These are phyloP conservation scores for Atta texana DNA, from an alignment of 1,140 invertebrate species.

Conservation along the genomic window DNA sequence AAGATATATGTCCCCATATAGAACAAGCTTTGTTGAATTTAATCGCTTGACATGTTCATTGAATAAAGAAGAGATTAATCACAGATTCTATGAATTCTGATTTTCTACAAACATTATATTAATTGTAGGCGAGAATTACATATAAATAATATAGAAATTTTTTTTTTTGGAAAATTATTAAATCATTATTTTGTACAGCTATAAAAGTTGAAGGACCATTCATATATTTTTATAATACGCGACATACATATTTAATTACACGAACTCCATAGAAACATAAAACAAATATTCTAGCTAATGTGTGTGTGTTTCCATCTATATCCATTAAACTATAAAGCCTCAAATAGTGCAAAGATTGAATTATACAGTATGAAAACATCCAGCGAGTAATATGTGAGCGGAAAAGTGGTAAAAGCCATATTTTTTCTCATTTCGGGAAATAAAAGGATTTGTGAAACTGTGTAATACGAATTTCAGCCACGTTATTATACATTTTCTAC, in stretches of 20 bases:
- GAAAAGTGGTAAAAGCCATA: constrained; percentile 27
- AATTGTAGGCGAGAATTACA: neutral
- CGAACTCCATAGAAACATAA: constrained; percentile 36
- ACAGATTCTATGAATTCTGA: neutral
- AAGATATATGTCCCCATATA: neutral
- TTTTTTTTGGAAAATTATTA: neutral
- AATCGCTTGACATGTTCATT: neutral
- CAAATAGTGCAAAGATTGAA: constrained; percentile 49
- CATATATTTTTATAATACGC: constrained; percentile 14
- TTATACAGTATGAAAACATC: constrained; percentile 34
- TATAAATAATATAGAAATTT: neutral
- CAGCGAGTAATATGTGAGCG: constrained; percentile 16
- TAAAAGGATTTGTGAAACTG: constrained; percentile 42
- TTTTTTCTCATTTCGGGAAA: constrained; percentile 50
- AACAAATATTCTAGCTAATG: constrained; percentile 16
- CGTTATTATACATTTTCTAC: constrained; percentile 20
- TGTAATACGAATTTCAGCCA: constrained; percentile 34
- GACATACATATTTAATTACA: constrained; percentile 43
- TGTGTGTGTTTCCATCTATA: constrained; percentile 19
- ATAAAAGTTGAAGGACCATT: constrained; percentile 1
- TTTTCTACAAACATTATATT: neutral
- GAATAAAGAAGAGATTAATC: neutral
- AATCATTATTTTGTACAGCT: neutral
- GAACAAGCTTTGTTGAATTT: neutral
- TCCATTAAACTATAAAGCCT: constrained; percentile 41